A percentile compares a stretch with the other conserved stretches of the same genome.
Conservation (phyloP, 1,140 invertebrate species). For the Bombus superbus region DNA sequence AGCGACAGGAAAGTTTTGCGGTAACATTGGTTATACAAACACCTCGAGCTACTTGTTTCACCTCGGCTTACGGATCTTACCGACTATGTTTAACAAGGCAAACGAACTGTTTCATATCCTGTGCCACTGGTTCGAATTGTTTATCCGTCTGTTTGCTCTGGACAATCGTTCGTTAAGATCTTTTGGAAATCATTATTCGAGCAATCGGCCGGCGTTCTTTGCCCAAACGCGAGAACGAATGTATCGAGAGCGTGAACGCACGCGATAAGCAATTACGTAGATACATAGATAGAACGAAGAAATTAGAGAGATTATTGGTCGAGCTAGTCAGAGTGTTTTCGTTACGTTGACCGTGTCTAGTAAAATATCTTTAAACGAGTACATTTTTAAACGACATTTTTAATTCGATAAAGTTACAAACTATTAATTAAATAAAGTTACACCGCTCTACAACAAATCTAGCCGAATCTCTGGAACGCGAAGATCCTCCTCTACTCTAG, state of each 20-base stretch:
- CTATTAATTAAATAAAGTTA: too few species aligned
- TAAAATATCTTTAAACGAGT: too few species aligned
- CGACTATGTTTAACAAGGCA: conserved; percentile 12
- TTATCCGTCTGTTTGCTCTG: background rate
- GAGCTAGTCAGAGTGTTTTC: too few species aligned
- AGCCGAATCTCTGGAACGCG: background rate
- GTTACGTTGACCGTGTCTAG: too few species aligned
- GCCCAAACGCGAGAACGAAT: background rate
- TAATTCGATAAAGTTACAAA: too few species aligned
- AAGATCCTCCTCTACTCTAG: conserved; percentile 39
- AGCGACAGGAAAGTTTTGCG: conserved; percentile 23
- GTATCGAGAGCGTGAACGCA: too few species aligned
- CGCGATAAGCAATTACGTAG: too few species aligned
- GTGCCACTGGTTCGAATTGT: too few species aligned
- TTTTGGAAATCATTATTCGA: background rate
- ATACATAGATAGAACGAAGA: too few species aligned
- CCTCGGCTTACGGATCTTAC: background rate
- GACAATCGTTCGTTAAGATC: background rate
- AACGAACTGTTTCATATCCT: background rate
- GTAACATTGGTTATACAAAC: conserved; percentile 14
- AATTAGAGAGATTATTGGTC: too few species aligned
- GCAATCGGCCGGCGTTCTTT: background rate
- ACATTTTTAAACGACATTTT: too few species aligned
- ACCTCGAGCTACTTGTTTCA: background rate
- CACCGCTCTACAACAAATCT: too few species aligned